A percentile compares a stretch with the other conserved stretches of the same genome.
Evolutionary conservation across 2,113 vertebrate genomes (phyloP).

Genomic region (Phocoena sinus): DNA sequence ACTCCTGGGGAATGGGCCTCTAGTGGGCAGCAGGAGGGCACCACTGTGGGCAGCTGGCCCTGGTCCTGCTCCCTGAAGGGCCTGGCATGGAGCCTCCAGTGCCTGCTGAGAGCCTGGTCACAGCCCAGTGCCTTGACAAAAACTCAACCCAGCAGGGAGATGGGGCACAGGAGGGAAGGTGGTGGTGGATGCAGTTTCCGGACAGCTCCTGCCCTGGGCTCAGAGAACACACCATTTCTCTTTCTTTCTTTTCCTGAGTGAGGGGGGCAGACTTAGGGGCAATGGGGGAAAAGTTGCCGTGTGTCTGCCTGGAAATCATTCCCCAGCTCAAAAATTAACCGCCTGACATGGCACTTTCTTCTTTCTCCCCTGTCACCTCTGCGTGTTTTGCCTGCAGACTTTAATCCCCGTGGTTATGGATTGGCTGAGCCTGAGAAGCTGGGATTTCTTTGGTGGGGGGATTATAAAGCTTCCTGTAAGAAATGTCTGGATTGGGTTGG

Average conservation of each 20-base stretch:
- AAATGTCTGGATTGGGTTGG: background rate
- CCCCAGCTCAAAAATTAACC: slow-evolving; percentile 81
- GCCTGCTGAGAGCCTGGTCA: background rate
- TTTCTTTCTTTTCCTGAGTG: background rate
- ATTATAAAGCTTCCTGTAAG: background rate
- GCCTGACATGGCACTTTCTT: slow-evolving; percentile 70
- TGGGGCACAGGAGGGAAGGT: accelerated
- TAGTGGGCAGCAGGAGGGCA: background rate
- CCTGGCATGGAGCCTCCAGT: background rate
- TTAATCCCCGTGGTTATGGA: slow-evolving; percentile 65
- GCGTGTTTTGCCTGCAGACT: slow-evolving; percentile 58
- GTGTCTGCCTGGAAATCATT: slow-evolving; percentile 73
- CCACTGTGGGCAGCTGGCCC: background rate
- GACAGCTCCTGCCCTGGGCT: background rate
- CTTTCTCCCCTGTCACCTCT: background rate
- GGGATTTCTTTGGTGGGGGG: background rate
- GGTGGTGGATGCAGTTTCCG: accelerated
- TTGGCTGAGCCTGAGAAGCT: background rate
- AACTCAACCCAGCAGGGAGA: background rate
- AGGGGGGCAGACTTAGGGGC: background rate
- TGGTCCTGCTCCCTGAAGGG: background rate
- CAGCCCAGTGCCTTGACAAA: background rate
- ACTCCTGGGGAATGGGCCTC: background rate
- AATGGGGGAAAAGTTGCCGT: background rate
- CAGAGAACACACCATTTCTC: background rate